These are phyloP conservation scores for Mastomys coucha DNA, from an alignment of 2,113 vertebrate species.

Conservation along the genomic window DNA sequence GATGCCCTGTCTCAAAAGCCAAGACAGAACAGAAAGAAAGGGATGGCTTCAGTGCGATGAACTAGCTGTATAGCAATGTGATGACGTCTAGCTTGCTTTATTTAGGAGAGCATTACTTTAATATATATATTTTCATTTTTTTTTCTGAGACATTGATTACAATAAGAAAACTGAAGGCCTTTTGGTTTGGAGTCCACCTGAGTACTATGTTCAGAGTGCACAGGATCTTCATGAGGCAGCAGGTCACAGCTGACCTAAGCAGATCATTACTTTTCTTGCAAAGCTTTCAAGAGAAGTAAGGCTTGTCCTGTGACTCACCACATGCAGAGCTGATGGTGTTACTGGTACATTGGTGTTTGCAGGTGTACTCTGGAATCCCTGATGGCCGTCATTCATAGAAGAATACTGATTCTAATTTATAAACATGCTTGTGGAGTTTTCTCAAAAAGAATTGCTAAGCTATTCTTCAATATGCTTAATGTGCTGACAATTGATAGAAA, in stretches of 20 bases:
- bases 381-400: not conserved
- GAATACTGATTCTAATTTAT: conserved; percentile 43
- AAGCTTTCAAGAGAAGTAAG: conserved; percentile 73
- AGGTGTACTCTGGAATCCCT: conserved; percentile 40
- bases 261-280: conserved; percentile 34
- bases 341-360: not conserved
- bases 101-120: not conserved
- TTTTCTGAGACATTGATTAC: conserved; percentile 71
- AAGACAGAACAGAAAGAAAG: not conserved
- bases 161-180: conserved; percentile 72
- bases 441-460: conserved; percentile 51
- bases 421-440: conserved; percentile 44
- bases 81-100: conserved; percentile 27
- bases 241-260: conserved; percentile 67
- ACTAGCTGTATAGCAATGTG: not conserved
- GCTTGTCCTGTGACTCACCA: conserved; percentile 66
- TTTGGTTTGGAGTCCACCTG: conserved; percentile 77
- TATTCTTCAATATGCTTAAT: conserved; percentile 47
- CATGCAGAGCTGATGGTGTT: not conserved
- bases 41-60: conserved; percentile 2
- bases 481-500: conserved; percentile 65
- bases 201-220: conserved; percentile 68
- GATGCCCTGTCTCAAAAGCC: not conserved
- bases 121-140: conserved; percentile 41
- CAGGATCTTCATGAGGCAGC: conserved; percentile 51